These are phyloP conservation scores for Melopsittacus undulatus DNA, from an alignment of 2,797 vertebrate genomes.

Conservation along the genomic window DNA sequence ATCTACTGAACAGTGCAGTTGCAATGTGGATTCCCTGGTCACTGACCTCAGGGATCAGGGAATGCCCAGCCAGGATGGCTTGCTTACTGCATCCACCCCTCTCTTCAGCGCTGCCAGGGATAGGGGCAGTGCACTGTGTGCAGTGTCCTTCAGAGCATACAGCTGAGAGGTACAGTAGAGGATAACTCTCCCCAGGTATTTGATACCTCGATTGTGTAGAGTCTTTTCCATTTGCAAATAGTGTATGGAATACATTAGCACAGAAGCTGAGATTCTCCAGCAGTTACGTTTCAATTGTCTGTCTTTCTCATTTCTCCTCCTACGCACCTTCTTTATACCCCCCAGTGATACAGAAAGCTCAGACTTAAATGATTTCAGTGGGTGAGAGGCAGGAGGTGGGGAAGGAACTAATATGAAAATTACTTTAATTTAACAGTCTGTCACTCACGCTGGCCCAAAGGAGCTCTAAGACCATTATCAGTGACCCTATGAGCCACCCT, in stretches of 20 bases:
- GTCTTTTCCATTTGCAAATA: slow-evolving; percentile 30
- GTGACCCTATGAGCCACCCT: not conserved
- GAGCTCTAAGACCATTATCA: slow-evolving; percentile 1
- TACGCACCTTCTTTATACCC: not conserved
- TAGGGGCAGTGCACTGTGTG: not conserved
- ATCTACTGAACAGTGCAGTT: not conserved
- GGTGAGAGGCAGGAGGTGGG: slow-evolving; percentile 35
- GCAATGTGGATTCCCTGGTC: not conserved
- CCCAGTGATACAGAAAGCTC: not conserved
- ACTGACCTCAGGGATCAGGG: slow-evolving; percentile 49
- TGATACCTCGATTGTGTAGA: not conserved
- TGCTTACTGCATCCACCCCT: not conserved
- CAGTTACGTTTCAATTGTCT: slow-evolving; percentile 20
- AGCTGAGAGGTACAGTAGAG: not conserved
- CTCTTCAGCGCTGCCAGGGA: not conserved
- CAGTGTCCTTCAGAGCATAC: not conserved
- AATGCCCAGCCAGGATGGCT: slow-evolving; percentile 17
- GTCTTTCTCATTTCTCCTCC: slow-evolving; percentile 21
- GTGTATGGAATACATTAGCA: not conserved
- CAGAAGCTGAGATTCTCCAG: slow-evolving; percentile 26
- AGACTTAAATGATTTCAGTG: slow-evolving; percentile 13
- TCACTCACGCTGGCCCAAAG: slow-evolving; percentile 23
- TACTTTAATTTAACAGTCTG: slow-evolving; percentile 24
- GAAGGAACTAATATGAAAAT: slow-evolving; percentile 46
- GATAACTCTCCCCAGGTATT: not conserved